Percentiles rank a stretch among this genome's conserved stretches.
Conservation (phyloP, 2,113 vertebrate species). For the Rutilus rutilus region DNA sequence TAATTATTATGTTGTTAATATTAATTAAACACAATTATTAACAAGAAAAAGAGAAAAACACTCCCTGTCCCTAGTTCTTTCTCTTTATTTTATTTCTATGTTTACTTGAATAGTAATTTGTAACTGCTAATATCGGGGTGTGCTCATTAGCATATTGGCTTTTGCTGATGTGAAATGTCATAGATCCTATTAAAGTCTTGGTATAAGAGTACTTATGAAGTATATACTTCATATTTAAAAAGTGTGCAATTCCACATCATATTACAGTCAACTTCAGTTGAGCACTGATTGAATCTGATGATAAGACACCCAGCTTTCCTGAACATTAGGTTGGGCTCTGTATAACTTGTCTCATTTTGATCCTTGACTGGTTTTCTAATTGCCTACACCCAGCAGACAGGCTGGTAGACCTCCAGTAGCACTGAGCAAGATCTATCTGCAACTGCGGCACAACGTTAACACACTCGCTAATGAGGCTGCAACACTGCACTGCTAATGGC, state of each 20-base stretch:
- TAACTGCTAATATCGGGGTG: not conserved
- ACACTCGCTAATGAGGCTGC: constrained; percentile 48
- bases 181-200: not conserved
- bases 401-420: constrained; percentile 38
- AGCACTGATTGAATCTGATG: constrained; percentile 30
- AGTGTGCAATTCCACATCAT: not conserved
- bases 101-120: not conserved
- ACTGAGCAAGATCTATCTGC: constrained; percentile 31
- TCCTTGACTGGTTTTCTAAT: constrained; percentile 47
- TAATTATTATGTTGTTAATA: not conserved
- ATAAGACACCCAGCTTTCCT: constrained; percentile 19
- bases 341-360: constrained; percentile 36
- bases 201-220: not conserved
- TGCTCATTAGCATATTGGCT: not conserved
- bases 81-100: not conserved
- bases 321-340: not conserved
- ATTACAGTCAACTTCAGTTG: not conserved
- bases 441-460: constrained; percentile 20
- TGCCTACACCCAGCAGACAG: constrained; percentile 29
- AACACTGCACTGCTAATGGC: constrained; percentile 54
- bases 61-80: not conserved
- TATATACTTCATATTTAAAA: not conserved
- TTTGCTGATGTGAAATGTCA: not conserved
- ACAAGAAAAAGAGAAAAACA: not conserved
- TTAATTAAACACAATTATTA: not conserved